A percentile compares a stretch with the other conserved stretches of the same genome.
Evolutionary conservation across 2,113 vertebrate species (phyloP).

Genomic region (Urocynchramus pylzowi): DNA sequence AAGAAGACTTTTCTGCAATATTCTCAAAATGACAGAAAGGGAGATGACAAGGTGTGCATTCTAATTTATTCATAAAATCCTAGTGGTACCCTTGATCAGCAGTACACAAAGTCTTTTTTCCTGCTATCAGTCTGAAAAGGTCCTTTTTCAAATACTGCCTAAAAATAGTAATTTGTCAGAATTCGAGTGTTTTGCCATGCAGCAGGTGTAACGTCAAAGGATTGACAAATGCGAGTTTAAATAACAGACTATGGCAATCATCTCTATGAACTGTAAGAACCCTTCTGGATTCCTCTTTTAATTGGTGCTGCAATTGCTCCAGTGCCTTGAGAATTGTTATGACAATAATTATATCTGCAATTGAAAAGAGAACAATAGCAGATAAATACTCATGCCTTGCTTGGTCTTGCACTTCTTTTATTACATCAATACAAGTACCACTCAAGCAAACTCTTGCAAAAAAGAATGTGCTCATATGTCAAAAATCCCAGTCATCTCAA

Average conservation of each 20-base stretch:
- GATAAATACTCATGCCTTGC: neutral
- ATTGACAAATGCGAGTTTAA: neutral
- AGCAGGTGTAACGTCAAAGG: neutral
- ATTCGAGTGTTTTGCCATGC: neutral
- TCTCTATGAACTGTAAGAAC: neutral
- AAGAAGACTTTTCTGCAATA: neutral
- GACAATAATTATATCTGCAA: neutral
- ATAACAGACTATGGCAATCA: neutral
- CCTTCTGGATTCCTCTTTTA: neutral
- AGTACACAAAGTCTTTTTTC: neutral
- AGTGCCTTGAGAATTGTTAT: neutral
- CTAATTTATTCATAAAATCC: neutral
- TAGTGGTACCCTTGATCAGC: neutral
- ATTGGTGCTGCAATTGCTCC: neutral
- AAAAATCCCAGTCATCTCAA: neutral
- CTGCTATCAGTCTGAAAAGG: neutral
- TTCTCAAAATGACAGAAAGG: neutral
- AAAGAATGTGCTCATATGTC: neutral
- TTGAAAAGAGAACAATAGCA: neutral
- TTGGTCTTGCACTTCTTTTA: neutral
- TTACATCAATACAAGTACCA: neutral
- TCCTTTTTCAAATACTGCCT: neutral
- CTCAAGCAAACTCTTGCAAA: neutral
- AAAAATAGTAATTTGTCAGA: neutral
- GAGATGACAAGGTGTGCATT: neutral